Evolutionary conservation across 2,797 vertebrate genomes (phyloP).

Genomic region (Antennarius maculatus): DNA sequence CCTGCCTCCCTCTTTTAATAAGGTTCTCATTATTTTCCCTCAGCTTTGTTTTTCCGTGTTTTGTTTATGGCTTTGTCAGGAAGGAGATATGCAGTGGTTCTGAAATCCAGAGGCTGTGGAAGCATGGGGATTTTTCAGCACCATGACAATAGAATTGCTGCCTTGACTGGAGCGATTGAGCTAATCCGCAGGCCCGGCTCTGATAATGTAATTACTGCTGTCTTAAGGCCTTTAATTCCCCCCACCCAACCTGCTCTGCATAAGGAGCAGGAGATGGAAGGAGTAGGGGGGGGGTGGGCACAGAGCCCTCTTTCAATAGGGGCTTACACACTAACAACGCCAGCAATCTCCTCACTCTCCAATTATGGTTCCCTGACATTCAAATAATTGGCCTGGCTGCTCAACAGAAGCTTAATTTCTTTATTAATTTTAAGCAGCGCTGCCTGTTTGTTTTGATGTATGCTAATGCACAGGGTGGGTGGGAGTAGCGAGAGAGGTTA

Average conservation of each 20-base stretch:
- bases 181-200: constrained; percentile 95
- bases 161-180: constrained; percentile 99
- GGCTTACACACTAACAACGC: constrained; percentile 91
- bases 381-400: constrained; percentile 99
- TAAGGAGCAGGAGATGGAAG: constrained; percentile 74
- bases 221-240: constrained; percentile 98
- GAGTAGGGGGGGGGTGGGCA: constrained; percentile 51
- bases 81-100: constrained; percentile 91
- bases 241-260: constrained; percentile 86
- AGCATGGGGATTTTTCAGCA: constrained; percentile 94
- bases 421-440: constrained; percentile 91
- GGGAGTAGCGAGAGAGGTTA: constrained; percentile 77
- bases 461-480: constrained; percentile 84
- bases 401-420: constrained; percentile 97
- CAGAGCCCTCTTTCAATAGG: constrained; percentile 86
- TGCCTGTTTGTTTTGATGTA: constrained; percentile 90
- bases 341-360: constrained; percentile 92
- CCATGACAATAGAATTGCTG: constrained; percentile 94
- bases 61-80: constrained; percentile 91
- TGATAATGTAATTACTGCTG: constrained; percentile 99
- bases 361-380: constrained; percentile 99
- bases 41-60: constrained; percentile 90
- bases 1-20: constrained; percentile 80
- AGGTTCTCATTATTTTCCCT: constrained; percentile 94
- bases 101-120: constrained; percentile 91